Percentiles rank a stretch among this genome's conserved stretches.
phyloP scores from a whole-genome alignment of 1,140 invertebrate species.

The Oreohelix idahoensis region DNA sequence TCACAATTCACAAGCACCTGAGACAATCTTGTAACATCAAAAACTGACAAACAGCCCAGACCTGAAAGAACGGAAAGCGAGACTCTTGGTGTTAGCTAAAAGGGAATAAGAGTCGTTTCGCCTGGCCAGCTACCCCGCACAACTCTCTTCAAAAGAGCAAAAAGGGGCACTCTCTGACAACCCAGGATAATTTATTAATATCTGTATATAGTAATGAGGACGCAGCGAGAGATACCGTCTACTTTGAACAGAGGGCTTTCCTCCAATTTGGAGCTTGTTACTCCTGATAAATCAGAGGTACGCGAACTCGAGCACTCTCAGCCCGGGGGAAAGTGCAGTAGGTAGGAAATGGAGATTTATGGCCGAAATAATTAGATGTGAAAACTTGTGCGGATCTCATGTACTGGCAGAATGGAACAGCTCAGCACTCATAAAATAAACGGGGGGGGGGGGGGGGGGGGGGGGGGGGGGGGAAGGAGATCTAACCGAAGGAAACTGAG shows the following conservation, averaged over 20 bases:
- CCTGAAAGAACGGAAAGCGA: background rate
- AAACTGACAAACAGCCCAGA: background rate
- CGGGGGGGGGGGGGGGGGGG: background rate
- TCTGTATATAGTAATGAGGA: constrained; percentile 27
- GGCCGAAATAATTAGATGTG: constrained; percentile 34
- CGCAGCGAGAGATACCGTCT: constrained; percentile 19
- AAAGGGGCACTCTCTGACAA: background rate
- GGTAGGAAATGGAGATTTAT: constrained; percentile 34
- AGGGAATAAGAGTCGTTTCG: background rate
- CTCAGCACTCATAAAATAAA: background rate
- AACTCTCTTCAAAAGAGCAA: background rate
- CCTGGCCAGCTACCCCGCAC: background rate
- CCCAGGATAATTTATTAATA: constrained; percentile 38
- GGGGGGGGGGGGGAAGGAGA: background rate
- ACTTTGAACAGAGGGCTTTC: constrained; percentile 30
- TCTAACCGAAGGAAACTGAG: background rate
- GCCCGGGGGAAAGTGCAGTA: background rate
- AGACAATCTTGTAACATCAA: background rate
- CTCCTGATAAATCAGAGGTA: constrained; percentile 40
- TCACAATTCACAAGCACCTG: background rate
- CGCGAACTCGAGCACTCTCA: background rate
- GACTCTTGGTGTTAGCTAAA: background rate
- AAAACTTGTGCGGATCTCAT: background rate
- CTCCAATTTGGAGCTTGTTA: constrained; percentile 37
- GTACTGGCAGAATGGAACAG: background rate